phyloP scores from a whole-genome alignment of 2,888 invertebrate species.

The Anagyrus pseudococci region DNA sequence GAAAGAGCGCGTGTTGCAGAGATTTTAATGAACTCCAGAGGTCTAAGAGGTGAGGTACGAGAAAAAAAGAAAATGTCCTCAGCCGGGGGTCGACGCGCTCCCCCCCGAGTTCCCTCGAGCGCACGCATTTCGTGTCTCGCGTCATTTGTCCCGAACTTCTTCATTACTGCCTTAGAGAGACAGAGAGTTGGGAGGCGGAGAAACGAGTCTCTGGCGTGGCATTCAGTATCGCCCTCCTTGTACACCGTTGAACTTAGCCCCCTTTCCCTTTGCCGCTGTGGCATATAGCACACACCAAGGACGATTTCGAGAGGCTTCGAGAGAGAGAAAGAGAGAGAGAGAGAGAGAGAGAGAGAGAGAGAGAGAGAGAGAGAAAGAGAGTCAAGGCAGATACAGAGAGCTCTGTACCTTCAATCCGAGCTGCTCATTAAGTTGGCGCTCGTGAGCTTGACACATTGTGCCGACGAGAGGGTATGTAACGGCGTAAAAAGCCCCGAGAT shows the following conservation, averaged over 20 bases:
- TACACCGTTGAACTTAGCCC: conserved; percentile 21
- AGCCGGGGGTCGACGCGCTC: no score
- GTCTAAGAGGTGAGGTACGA: no score
- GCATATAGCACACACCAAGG: background rate
- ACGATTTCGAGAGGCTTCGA: background rate
- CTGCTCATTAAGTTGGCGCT: no score
- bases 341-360: conserved; percentile 1
- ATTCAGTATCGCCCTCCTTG: background rate
- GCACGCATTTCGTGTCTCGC: background rate
- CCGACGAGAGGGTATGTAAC: no score
- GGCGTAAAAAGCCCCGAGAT: no score
- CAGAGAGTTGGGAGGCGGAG: background rate
- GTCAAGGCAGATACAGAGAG: no score
- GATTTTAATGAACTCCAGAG: no score
- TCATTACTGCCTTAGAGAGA: conserved; percentile 18
- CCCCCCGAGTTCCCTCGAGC: no score
- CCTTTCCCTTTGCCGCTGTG: background rate
- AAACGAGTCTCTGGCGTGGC: conserved; percentile 3
- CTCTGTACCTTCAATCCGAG: no score
- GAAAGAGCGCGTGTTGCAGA: no score
- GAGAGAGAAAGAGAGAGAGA: conserved; percentile 1
- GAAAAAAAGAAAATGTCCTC: no score
- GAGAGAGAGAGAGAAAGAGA: background rate
- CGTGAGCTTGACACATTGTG: no score
- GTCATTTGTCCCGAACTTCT: conserved; percentile 23